Evolutionary conservation across 2,797 vertebrate species (phyloP).

Genomic region (Coreius guichenoti): DNA sequence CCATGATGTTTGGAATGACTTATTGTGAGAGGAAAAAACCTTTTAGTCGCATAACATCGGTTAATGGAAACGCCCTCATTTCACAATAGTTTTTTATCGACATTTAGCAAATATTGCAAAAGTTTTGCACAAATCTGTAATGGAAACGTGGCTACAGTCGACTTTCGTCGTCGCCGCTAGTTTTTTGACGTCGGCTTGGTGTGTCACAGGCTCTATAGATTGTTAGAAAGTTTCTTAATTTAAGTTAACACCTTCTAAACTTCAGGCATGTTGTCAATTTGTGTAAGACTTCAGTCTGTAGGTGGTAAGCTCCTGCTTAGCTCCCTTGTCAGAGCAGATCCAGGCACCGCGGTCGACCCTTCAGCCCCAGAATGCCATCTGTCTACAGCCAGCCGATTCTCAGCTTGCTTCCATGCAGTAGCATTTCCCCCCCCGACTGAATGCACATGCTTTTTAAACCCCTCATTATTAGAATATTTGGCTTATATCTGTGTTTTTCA

Average conservation of each 20-base stretch:
- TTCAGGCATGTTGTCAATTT: conserved; percentile 23
- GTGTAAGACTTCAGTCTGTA: conserved; percentile 11
- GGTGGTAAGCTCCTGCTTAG: conserved; percentile 26
- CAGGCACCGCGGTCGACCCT: conserved; percentile 16
- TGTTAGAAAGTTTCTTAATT: background rate
- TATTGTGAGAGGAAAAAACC: no score
- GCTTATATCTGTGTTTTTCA: conserved; percentile 35
- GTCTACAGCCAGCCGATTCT: conserved; percentile 19
- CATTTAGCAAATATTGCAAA: no score
- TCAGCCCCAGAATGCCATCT: conserved; percentile 34
- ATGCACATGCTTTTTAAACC: conserved; percentile 39
- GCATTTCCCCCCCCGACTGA: conserved; percentile 43
- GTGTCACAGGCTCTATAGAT: background rate
- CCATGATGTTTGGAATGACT: no score
- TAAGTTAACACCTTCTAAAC: conserved; percentile 34
- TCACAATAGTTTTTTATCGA: no score
- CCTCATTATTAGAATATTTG: conserved; percentile 40
- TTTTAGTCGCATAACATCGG: no score
- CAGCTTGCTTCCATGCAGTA: conserved; percentile 24
- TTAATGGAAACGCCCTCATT: no score
- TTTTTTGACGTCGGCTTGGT: no score
- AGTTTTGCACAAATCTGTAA: no score
- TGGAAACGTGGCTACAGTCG: no score
- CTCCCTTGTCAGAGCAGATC: conserved; percentile 30
- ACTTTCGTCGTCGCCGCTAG: no score